These are phyloP conservation scores for Tinea trinotella DNA, from an alignment of 2,888 invertebrate species.

Conservation along the genomic window DNA sequence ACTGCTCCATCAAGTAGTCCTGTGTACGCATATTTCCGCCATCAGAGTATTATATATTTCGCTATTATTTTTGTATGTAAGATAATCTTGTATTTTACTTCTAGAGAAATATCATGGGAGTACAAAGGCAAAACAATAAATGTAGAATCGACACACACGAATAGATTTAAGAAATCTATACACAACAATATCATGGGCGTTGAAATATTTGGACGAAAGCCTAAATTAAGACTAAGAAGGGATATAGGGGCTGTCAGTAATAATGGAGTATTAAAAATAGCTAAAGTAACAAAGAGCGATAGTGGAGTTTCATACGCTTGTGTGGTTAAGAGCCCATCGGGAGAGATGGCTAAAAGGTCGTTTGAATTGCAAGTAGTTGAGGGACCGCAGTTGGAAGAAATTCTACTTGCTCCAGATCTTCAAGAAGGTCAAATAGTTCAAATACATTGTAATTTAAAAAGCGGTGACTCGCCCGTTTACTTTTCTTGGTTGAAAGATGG, in stretches of 20 bases:
- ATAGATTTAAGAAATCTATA: conserved; percentile 47
- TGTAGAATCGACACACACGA: conserved; percentile 39
- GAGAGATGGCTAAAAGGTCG: conserved; percentile 81
- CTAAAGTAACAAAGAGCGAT: conserved; percentile 73
- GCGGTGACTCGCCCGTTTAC: conserved; percentile 80
- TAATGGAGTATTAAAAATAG: conserved; percentile 73
- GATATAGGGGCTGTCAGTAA: conserved; percentile 37
- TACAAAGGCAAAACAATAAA: conserved; percentile 59
- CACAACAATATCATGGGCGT: conserved; percentile 43
- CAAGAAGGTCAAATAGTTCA: conserved; percentile 89
- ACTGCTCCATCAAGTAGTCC: no score
- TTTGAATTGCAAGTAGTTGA: conserved; percentile 79
- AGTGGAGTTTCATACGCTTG: conserved; percentile 86
- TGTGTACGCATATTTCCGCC: no score
- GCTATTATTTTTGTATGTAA: no score
- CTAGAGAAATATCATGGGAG: conserved; percentile 65
- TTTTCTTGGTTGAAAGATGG: conserved; percentile 81
- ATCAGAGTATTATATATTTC: no score
- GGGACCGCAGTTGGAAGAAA: conserved; percentile 87
- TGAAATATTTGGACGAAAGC: conserved; percentile 63
- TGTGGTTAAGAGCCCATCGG: conserved; percentile 80
- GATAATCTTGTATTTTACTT: conserved; percentile 29
- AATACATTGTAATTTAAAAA: conserved; percentile 85
- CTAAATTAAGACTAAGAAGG: conserved; percentile 58
- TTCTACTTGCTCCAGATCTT: conserved; percentile 83